Percentiles rank a stretch among this genome's conserved stretches.
Conservation (phyloP, 2,113 vertebrate species). For the Girardinichthys multiradiatus region DNA sequence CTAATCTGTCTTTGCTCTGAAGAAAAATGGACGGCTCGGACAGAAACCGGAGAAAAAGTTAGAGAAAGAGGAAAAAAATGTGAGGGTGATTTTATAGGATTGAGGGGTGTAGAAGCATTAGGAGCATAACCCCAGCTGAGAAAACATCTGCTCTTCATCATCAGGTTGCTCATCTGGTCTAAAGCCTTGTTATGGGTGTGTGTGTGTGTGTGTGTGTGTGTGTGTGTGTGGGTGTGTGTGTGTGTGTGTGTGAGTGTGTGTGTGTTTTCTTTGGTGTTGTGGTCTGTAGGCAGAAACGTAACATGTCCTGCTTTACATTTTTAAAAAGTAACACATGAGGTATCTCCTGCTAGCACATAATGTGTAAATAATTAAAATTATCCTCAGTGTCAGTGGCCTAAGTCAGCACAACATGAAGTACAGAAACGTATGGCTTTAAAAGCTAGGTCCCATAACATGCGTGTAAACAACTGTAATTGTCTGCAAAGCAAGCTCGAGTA, state of each 20-base stretch:
- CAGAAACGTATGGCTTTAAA: conserved; percentile 40
- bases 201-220: conserved; percentile 24
- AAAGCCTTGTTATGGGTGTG: conserved; percentile 29
- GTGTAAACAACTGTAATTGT: conserved; percentile 73
- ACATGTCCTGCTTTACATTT: conserved; percentile 74
- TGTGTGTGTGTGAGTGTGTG: conserved; percentile 24
- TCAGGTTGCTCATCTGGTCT: conserved; percentile 35
- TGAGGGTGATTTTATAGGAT: conserved; percentile 30
- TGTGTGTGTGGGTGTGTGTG: conserved; percentile 14
- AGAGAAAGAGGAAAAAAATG: conserved; percentile 9
- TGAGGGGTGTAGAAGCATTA: conserved; percentile 51
- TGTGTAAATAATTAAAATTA: conserved; percentile 76
- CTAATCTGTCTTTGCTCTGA: conserved; percentile 72
- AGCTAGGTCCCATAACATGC: conserved; percentile 35
- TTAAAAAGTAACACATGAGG: conserved; percentile 71
- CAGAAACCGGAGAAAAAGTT: conserved; percentile 42
- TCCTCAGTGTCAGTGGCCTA: conserved; percentile 59
- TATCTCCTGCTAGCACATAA: conserved; percentile 52
- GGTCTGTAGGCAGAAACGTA: conserved; percentile 40
- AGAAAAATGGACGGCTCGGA: conserved; percentile 65
- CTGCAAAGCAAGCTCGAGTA: conserved; percentile 56
- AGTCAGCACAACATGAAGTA: conserved; percentile 50
- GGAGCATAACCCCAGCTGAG: conserved; percentile 43
- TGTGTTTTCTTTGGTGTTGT: conserved; percentile 24
- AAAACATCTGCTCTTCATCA: conserved; percentile 73